Base-by-base conservation (phyloP, 2,888 invertebrate genomes). In the Eutolmus rufibarbis region DNA sequence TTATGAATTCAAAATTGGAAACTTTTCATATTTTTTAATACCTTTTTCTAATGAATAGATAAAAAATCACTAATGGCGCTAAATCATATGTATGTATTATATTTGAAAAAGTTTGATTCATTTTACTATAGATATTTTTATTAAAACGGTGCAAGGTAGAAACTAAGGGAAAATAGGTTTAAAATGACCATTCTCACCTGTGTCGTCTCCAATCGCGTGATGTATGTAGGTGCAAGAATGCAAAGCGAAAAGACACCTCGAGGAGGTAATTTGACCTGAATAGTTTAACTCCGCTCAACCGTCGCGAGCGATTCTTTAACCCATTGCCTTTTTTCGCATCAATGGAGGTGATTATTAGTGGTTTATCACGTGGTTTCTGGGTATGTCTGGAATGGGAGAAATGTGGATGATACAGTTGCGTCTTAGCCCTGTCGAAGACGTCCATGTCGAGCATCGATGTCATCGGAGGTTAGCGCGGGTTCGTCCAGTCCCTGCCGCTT, bases 341-440 rank as follows among this genome's bases (percentile, higher is more conserved):
- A 34, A 56, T 82, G 82, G 57, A 82, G 56, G 31, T 51, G 51
- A 66, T 82, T 57, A 82, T 57, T 82, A 57, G 82, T 66, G 82
- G 81, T 81, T 81, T 81, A 81, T 81, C 51, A 56, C 81, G 56
- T 81, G 81, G 82, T 82, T 82, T 82, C 66, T 66, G 40, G 51
- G 57, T 19, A 66, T 82, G 34, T 66, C 23, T 57, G 37, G 37
- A 31, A 82, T 82, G 56, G 19, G n/a, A 57, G 66, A 56, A 31
- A 81, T 81, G 81, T 37, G 57, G 66, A 66, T 82, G 57, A 82
- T 82, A 56, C 82, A 82, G 51, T 82, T 34, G 31, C 57, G 9
- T 23, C 51, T 56, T 37, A 57, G 40, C 23, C 23, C 79, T 51
- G 16, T 31, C 46, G n/a, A 16, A 43, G 66, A 23, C 66, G 66